A percentile compares a stretch with the other conserved stretches of the same genome.
Conservation (phyloP, 2,797 vertebrate genomes). For the Acanthiza pusilla region DNA sequence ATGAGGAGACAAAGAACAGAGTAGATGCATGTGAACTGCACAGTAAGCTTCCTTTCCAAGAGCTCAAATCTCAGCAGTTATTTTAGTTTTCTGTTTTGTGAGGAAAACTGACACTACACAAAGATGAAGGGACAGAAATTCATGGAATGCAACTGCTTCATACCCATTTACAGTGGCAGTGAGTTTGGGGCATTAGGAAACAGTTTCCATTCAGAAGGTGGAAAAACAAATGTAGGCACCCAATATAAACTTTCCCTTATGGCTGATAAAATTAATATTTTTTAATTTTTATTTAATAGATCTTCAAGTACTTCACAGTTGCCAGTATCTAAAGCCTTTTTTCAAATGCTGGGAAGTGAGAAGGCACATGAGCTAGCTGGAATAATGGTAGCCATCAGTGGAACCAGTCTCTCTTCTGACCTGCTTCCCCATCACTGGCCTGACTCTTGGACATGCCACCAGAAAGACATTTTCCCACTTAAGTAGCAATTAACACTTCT, state of each 20-base stretch:
- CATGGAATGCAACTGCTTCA: not conserved
- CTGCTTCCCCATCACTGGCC: not conserved
- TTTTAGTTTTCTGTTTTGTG: not conserved
- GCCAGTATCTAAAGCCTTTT: not conserved
- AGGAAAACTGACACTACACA: not conserved
- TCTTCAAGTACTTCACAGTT: not conserved
- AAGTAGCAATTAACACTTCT: not conserved
- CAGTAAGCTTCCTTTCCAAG: not conserved
- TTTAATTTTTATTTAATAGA: not conserved
- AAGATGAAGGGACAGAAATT: not conserved
- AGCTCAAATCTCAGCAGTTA: not conserved
- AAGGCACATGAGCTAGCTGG: not conserved
- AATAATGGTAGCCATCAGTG: not conserved
- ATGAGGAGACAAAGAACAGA: not conserved
- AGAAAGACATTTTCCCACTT: not conserved
- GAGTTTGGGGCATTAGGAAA: not conserved
- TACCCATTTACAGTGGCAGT: not conserved
- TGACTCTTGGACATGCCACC: not conserved
- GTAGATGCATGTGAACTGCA: accelerated
- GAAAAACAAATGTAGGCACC: not conserved
- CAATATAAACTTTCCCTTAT: not conserved
- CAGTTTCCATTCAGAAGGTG: not conserved
- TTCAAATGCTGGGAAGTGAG: not conserved
- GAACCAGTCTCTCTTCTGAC: not conserved
- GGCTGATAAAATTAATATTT: not conserved